Evolutionary conservation across 2,797 vertebrate species (phyloP), one percentile per base, ranked within the genome.

Genomic region (Bradypus variegatus): DNA sequence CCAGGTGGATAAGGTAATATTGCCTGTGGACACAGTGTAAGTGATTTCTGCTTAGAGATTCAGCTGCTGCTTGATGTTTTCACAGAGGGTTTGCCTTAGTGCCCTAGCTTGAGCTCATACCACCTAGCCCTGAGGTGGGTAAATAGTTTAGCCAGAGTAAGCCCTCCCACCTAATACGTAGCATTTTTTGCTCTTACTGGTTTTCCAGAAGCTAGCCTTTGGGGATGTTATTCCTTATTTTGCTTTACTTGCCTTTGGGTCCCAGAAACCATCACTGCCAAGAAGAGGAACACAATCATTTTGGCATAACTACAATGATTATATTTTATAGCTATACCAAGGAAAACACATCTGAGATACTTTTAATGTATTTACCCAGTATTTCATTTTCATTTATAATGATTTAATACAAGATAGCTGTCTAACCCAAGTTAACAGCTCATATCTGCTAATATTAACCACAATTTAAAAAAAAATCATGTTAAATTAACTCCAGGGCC

Each of bases 181-280:
- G 65, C 33, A 72, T 25, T 78, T 88, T 38, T 19, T 92, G 38
- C 15, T 93, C 38, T 93, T 90, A 18, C 50, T 85, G 50, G 67
- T 91, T 94, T 94, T 94, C 77, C 45, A 62, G 60, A 94, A 83
- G 16, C 80, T 62, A 88, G 60, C 45, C 53, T 91, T 91, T 50
- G 73, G 19, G 11, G 14, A 6, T 81, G 25, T 65, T 92, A 23
- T 62, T 93, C 27, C 33, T 77, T 88, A 64, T 82, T 90, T 91
- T 91, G 31, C n/a, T 15, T 88, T 86, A 50, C 19, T 89, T 95
- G 55, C 48, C 31, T 89, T 89, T 91, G 36, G 45, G 14, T 86
- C 48, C 62, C 41, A 88, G 80, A 93, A 93, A 77, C 48, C 75
- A 55, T 72, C 50, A 50, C 38, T 85, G 55, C 29, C 36, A 31